phyloP scores from a whole-genome alignment of 2,888 invertebrate species.

The Resseliella maxima region DNA sequence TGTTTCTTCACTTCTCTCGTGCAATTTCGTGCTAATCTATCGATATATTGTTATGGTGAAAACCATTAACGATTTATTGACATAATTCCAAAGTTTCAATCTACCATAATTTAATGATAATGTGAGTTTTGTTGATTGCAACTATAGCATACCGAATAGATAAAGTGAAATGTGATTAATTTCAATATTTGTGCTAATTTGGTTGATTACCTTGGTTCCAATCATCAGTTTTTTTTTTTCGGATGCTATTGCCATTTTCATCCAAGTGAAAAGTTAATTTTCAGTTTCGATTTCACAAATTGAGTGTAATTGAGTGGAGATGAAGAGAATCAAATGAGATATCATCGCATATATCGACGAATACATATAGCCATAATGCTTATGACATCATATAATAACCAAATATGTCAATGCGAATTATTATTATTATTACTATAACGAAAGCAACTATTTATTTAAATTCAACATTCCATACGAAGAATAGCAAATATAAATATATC shows the following conservation, averaged over 20 bases:
- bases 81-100: constrained; percentile 29
- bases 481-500: background rate
- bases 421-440: constrained; percentile 3
- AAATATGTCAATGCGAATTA: constrained; percentile 11
- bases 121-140: constrained; percentile 24
- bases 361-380: background rate
- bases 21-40: too few relatives aligned
- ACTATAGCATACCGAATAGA: background rate
- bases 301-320: too few relatives aligned
- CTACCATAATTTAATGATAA: background rate
- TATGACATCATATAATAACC: constrained; percentile 25
- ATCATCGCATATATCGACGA: too few relatives aligned
- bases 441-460: constrained; percentile 29
- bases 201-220: background rate
- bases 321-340: too few relatives aligned
- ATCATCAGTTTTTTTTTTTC: background rate
- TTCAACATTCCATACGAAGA: background rate
- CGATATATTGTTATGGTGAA: background rate
- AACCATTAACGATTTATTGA: constrained; percentile 37
- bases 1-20: too few relatives aligned
- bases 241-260: background rate
- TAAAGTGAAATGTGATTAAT: constrained; percentile 5
- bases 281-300: too few relatives aligned
- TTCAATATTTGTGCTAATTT: background rate
- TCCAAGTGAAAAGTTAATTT: background rate